Percentiles rank a stretch among this genome's conserved stretches.
These are phyloP conservation scores for Hecatera dysodea DNA, from an alignment of 2,888 invertebrate species.

Conservation along the genomic window DNA sequence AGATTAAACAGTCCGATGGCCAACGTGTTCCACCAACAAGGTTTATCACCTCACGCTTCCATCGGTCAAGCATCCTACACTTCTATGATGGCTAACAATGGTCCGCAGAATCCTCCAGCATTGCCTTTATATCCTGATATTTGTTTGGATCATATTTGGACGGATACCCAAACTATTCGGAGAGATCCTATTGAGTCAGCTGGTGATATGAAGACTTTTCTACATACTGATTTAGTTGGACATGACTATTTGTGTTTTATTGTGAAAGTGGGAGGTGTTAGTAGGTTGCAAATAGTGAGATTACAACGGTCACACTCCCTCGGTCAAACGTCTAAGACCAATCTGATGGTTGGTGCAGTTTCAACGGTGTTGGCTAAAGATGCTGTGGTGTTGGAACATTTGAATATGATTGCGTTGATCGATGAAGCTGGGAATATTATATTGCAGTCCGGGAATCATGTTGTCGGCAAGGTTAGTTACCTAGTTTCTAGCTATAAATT, in stretches of 20 bases:
- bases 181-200: conserved; percentile 82
- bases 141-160: conserved; percentile 97
- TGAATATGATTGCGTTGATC: conserved; percentile 96
- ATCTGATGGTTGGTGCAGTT: conserved; percentile 94
- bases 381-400: conserved; percentile 94
- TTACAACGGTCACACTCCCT: conserved; percentile 92
- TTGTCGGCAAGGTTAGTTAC: conserved; percentile 93
- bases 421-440: conserved; percentile 95
- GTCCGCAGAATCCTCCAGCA: conserved; percentile 88
- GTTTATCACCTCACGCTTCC: conserved; percentile 86
- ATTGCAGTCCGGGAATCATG: conserved; percentile 95
- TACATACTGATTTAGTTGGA: conserved; percentile 96
- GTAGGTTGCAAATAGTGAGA: conserved; percentile 92
- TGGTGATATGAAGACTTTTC: conserved; percentile 92
- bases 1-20: conserved; percentile 87
- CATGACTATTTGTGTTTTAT: conserved; percentile 96
- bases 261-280: conserved; percentile 84
- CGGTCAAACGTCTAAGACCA: conserved; percentile 87
- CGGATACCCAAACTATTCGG: conserved; percentile 91
- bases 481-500: neutral
- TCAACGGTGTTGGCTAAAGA: conserved; percentile 95
- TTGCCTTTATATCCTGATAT: conserved; percentile 95
- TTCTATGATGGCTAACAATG: conserved; percentile 87
- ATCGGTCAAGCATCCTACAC: conserved; percentile 86
- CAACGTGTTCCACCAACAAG: conserved; percentile 86